Conservation (phyloP, 1,140 invertebrate genomes). For the Zelostemma sp. region DNA sequence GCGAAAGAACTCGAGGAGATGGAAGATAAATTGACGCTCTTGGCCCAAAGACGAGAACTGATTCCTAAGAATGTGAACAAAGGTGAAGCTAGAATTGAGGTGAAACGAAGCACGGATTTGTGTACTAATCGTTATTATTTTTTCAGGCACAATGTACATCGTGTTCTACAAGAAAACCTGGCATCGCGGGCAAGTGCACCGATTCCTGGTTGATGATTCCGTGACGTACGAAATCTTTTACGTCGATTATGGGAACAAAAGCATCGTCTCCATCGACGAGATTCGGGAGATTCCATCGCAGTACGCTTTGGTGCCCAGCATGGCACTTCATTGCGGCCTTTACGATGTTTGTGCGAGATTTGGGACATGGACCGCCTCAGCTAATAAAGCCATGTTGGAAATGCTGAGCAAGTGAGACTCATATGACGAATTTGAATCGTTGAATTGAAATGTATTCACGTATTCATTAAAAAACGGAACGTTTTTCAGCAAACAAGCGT, state of each 20-base stretch:
- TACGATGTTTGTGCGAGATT: no score
- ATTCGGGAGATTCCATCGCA: conserved; percentile 45
- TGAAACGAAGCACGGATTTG: no score
- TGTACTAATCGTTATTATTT: conserved; percentile 5
- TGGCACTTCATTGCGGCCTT: conserved; percentile 68
- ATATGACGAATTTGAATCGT: no score
- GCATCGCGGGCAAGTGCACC: conserved; percentile 48
- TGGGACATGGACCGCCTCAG: no score
- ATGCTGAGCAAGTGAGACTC: no score
- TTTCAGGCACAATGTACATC: conserved; percentile 66
- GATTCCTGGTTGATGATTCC: neutral
- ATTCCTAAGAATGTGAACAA: neutral
- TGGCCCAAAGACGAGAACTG: neutral
- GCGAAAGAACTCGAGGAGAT: conserved; percentile 66
- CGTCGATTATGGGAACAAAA: conserved; percentile 52
- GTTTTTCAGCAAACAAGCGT: no score
- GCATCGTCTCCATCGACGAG: conserved; percentile 22
- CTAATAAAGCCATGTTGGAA: no score
- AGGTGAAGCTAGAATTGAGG: no score
- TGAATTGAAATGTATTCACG: no score
- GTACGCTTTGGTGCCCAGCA: conserved; percentile 48
- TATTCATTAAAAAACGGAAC: no score
- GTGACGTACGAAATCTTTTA: conserved; percentile 40
- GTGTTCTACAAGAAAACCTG: conserved; percentile 55
- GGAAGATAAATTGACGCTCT: conserved; percentile 21